Conservation (phyloP, 2,113 vertebrate species). For the Trachemys scripta region DNA sequence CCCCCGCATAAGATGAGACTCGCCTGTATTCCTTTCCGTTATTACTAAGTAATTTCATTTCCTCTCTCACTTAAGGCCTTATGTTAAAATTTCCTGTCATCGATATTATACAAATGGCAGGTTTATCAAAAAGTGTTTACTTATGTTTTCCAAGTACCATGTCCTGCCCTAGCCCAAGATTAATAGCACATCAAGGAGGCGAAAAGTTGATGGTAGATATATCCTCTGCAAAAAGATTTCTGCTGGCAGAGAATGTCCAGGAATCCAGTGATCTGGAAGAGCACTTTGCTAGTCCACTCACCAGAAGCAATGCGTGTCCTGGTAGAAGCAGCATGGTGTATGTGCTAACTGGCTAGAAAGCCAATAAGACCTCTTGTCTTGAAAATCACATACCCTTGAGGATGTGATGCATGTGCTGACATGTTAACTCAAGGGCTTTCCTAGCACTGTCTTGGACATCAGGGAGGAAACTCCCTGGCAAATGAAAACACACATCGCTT, state of each 20-base stretch:
- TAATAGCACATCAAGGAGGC: not conserved
- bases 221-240: not conserved
- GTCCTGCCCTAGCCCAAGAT: not conserved
- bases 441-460: not conserved
- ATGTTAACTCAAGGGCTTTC: not conserved
- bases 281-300: not conserved
- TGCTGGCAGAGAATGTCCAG: not conserved
- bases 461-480: not conserved
- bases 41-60: not conserved
- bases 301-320: not conserved
- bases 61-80: not conserved
- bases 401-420: not conserved
- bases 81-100: not conserved
- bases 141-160: not conserved
- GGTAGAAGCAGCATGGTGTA: fast-evolving
- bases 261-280: not conserved
- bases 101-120: not conserved
- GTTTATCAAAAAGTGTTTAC: not conserved
- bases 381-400: not conserved
- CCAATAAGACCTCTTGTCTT: not conserved
- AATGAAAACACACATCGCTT: not conserved
- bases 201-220: not conserved
- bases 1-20: too few relatives aligned
- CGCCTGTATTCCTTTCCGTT: not conserved
- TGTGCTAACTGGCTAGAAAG: not conserved